These are phyloP conservation scores for Clanis bilineata DNA, from an alignment of 2,888 invertebrate species.

Conservation along the genomic window DNA sequence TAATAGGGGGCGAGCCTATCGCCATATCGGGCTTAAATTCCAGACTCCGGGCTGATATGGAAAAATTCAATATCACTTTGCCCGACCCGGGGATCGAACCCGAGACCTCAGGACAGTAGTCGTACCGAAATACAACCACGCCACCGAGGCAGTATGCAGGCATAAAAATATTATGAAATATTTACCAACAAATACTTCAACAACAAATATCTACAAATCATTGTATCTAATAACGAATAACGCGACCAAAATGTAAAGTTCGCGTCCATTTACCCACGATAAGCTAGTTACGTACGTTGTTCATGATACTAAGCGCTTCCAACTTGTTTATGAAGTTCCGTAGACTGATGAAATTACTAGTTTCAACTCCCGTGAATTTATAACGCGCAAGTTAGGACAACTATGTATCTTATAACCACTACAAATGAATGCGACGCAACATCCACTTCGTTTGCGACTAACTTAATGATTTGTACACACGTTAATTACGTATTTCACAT, in stretches of 20 bases:
- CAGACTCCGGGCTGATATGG: no score
- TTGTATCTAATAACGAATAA: neutral
- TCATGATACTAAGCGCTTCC: conserved; percentile 23
- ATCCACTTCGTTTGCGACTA: neutral
- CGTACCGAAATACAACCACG: no score
- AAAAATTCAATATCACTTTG: no score
- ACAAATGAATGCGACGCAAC: conserved; percentile 1
- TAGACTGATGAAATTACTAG: conserved; percentile 21
- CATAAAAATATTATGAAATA: neutral
- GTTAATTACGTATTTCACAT: neutral
- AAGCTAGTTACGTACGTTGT: conserved; percentile 19
- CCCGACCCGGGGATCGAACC: no score
- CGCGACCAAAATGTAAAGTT: conserved; percentile 8
- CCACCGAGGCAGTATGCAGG: no score
- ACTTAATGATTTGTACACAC: neutral
- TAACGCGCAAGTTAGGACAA: conserved; percentile 21
- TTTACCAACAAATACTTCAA: neutral
- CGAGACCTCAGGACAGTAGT: no score
- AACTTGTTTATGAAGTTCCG: conserved; percentile 25
- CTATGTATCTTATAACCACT: conserved; percentile 22
- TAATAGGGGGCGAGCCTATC: no score
- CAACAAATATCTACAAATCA: neutral
- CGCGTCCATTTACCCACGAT: conserved; percentile 4
- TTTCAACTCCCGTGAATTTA: conserved; percentile 23
- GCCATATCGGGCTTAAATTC: no score